These are phyloP conservation scores for Spodoptera exigua DNA, from an alignment of 2,888 invertebrate genomes.

Conservation along the genomic window DNA sequence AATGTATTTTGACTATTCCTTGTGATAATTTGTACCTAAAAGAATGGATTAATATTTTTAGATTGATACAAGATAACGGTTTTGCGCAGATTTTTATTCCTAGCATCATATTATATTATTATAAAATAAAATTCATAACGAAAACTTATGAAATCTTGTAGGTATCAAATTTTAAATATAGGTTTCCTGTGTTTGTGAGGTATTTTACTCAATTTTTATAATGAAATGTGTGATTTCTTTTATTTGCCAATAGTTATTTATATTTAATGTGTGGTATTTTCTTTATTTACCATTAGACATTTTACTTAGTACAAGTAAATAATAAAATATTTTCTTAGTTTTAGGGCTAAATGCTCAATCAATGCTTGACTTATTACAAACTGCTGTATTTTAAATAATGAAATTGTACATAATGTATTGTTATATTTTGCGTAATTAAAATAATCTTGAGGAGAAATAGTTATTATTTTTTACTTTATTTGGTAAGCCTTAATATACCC, in stretches of 20 bases:
- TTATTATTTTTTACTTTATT: background rate
- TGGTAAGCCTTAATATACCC: background rate
- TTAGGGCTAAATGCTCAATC: conserved; percentile 57
- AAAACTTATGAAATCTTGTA: conserved; percentile 2
- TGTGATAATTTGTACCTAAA: conserved; percentile 22
- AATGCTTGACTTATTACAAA: conserved; percentile 34
- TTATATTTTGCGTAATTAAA: conserved; percentile 51
- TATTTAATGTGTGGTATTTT: conserved; percentile 35
- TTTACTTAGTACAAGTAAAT: conserved; percentile 49
- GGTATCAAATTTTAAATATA: conserved; percentile 21
- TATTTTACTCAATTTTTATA: conserved; percentile 36
- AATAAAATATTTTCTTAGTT: conserved; percentile 48
- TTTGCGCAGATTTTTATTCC: conserved; percentile 20
- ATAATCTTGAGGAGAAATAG: conserved; percentile 33
- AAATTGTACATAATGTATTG: conserved; percentile 56
- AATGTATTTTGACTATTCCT: conserved; percentile 19
- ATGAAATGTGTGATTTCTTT: conserved; percentile 36
- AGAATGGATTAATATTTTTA: conserved; percentile 5
- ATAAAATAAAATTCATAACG: conserved; percentile 19
- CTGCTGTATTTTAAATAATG: conserved; percentile 40
- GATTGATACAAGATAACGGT: conserved; percentile 22
- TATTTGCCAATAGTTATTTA: conserved; percentile 42
- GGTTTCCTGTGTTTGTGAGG: conserved; percentile 34
- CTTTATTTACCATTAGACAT: conserved; percentile 30
- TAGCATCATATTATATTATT: conserved; percentile 20